phyloP scores from a whole-genome alignment of 2,888 invertebrate genomes.

The Helleia helle region DNA sequence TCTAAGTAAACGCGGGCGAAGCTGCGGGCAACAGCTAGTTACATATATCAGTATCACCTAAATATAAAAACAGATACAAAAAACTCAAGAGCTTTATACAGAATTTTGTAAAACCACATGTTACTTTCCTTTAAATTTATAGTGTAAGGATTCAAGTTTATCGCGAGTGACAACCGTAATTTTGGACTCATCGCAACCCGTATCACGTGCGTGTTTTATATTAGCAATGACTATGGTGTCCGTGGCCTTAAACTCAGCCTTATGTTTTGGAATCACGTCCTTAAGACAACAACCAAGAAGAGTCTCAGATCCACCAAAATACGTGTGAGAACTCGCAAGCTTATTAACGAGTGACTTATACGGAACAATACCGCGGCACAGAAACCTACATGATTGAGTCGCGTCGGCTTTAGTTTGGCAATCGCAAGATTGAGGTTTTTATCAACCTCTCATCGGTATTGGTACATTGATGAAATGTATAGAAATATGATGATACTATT shows the following conservation, averaged over 20 bases:
- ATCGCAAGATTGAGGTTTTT: neutral
- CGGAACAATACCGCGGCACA: constrained; percentile 48
- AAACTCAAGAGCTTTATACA: too few relatives aligned
- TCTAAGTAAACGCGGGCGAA: too few relatives aligned
- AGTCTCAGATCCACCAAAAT: constrained; percentile 57
- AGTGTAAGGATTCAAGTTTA: neutral
- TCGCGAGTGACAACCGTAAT: neutral
- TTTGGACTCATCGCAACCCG: constrained; percentile 25
- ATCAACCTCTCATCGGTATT: neutral
- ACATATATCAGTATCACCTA: too few relatives aligned
- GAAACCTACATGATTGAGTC: constrained; percentile 32
- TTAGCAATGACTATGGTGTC: constrained; percentile 38
- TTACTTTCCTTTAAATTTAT: neutral
- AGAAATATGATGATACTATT: too few relatives aligned
- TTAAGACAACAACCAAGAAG: constrained; percentile 51
- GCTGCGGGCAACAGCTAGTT: too few relatives aligned
- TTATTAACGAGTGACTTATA: constrained; percentile 37
- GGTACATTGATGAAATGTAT: neutral
- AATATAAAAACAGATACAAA: too few relatives aligned
- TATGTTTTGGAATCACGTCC: constrained; percentile 52
- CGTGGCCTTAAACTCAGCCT: constrained; percentile 49
- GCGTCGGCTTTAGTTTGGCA: neutral
- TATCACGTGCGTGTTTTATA: constrained; percentile 37
- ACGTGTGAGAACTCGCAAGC: constrained; percentile 51
- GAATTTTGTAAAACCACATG: too few relatives aligned